Evolutionary conservation across 2,888 invertebrate genomes (phyloP), one percentile per base, ranked within the genome.

Genomic region (Rhabditophanes sp.): DNA sequence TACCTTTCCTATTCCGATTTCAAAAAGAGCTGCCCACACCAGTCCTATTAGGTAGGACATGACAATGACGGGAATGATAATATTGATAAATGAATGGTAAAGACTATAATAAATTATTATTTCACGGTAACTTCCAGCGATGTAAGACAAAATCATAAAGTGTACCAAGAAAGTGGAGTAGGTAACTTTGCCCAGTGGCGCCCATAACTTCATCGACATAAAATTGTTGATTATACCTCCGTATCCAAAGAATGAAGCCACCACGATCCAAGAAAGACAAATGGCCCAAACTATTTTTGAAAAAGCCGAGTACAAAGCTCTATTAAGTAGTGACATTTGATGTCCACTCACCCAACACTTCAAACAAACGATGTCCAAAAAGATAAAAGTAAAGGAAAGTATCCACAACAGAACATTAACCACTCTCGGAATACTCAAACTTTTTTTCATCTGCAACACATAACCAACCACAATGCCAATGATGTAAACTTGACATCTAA

Each of bases 131-230:
- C 15, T 9, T 21, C 33, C 26, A 25, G 18, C 15, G 9, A 25
- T 19, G 4, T 43, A 41, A 8, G 34, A 37, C 9, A 11, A 23
- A 9, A 50, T 38, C 18, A 32, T 28, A 4, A 54, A 36, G 30
- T 54, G 54, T 6, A 51, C 36, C 18, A 54, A 25, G 33, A 53
- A 54, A 4, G 51, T 46, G 12, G 41, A 46, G 25, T 49, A 54
- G 11, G 46, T 41, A 5, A 54, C 25, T 2, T 48, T 25, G 6
- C 51, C 48, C 3, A 54, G 35, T 4, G 54, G 54, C 0, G 44
- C 37, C 53, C 53, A 53, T 6, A 44, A 39, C 4, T 43, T 40
- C 39, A 46, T 44, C 6, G 44, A 41, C 48, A 53, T 46, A 31
- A 53, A 53, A 3, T 36, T 11, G 29, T 49, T 51, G 25, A 53